Conservation (phyloP, 2,797 vertebrate species). For the Cirrhinus molitorella region DNA sequence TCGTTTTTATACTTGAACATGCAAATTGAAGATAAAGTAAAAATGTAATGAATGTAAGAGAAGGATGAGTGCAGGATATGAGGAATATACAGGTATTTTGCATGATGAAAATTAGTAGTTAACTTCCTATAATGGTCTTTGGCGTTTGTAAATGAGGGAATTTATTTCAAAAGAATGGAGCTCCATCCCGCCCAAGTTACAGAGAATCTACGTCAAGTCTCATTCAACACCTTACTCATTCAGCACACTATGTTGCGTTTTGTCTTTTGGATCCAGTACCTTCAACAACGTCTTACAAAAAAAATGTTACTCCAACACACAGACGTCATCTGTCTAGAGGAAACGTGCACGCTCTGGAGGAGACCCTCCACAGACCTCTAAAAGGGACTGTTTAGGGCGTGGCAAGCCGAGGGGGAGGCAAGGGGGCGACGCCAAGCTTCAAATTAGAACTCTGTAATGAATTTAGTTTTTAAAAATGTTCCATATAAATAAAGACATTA, state of each 20-base stretch:
- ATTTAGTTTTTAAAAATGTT: conserved; percentile 8
- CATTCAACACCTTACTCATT: background rate
- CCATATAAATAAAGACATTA: background rate
- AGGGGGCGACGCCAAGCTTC: background rate
- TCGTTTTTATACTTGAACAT: background rate
- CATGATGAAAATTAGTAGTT: background rate
- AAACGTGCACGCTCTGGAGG: background rate
- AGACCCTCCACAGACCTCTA: background rate
- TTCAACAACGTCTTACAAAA: background rate
- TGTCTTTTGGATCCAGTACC: background rate
- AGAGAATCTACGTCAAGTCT: too few species aligned
- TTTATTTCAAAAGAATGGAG: background rate
- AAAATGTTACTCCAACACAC: background rate
- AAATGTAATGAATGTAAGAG: background rate
- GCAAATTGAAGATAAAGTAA: background rate
- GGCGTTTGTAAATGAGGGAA: background rate
- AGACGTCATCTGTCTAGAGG: background rate
- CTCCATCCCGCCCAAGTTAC: too few species aligned
- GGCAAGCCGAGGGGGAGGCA: background rate
- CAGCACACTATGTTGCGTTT: background rate
- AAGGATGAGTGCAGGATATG: background rate
- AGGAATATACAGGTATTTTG: background rate
- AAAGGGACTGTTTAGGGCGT: background rate
- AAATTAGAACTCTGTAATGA: background rate
- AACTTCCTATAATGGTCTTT: background rate